Evolutionary conservation across 2,797 vertebrate genomes (phyloP).

Genomic region (Naso thynnoides): DNA sequence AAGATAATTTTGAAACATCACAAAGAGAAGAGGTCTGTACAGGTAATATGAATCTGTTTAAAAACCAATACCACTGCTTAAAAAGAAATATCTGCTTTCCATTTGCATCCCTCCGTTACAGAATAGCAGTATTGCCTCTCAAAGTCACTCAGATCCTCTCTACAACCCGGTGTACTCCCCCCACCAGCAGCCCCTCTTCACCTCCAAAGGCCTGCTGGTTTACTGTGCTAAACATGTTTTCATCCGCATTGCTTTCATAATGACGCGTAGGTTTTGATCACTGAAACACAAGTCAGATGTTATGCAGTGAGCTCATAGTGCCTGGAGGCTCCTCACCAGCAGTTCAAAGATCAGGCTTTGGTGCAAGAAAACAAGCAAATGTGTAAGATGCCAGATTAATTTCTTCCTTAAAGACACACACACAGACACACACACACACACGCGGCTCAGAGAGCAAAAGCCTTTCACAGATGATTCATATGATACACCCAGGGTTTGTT

Average conservation of each 20-base stretch:
- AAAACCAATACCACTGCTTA: slow-evolving; percentile 35
- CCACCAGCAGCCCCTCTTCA: slow-evolving; percentile 46
- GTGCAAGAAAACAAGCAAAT: slow-evolving; percentile 83
- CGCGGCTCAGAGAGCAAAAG: slow-evolving; percentile 46
- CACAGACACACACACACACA: slow-evolving; percentile 50
- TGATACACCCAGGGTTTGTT: slow-evolving; percentile 39
- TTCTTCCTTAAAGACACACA: slow-evolving; percentile 80
- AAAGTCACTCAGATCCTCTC: slow-evolving; percentile 52
- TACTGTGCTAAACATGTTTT: slow-evolving; percentile 78
- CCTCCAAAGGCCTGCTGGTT: slow-evolving; percentile 65
- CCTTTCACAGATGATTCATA: slow-evolving; percentile 48
- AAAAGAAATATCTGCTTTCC: slow-evolving; percentile 42
- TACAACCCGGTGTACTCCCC: slow-evolving; percentile 8
- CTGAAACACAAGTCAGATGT: slow-evolving; percentile 83
- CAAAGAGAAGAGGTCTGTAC: slow-evolving; percentile 39
- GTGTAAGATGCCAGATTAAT: slow-evolving; percentile 82
- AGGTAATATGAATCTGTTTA: slow-evolving; percentile 48
- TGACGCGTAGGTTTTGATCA: slow-evolving; percentile 80
- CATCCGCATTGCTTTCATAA: slow-evolving; percentile 79
- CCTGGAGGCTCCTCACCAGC: slow-evolving; percentile 81
- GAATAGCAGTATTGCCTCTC: slow-evolving; percentile 39
- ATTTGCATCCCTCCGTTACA: slow-evolving; percentile 34
- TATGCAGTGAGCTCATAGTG: slow-evolving; percentile 80
- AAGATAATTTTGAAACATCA: slow-evolving; percentile 46
- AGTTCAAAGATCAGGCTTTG: slow-evolving; percentile 84